Conservation (phyloP, 2,113 vertebrate species). For the Maccullochella peelii region DNA sequence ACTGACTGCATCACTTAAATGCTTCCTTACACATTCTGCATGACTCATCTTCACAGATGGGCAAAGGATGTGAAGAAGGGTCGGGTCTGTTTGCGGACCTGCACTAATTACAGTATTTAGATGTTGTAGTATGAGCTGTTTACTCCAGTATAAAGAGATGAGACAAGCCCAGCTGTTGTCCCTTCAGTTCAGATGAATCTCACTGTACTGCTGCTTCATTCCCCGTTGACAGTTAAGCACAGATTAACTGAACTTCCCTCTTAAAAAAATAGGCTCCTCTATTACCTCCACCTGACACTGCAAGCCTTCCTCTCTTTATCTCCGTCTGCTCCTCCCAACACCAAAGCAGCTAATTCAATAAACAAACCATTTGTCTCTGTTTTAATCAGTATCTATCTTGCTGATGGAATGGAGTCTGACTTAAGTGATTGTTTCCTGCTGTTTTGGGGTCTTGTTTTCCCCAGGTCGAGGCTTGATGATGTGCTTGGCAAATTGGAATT, state of each 20-base stretch:
- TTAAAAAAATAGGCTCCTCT: constrained; percentile 15
- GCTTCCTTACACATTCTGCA: constrained; percentile 47
- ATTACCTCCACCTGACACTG: constrained; percentile 37
- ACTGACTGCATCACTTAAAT: constrained; percentile 43
- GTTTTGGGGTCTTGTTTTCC: constrained; percentile 29
- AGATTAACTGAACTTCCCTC: constrained; percentile 33
- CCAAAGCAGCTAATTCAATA: constrained; percentile 50
- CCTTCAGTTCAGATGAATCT: constrained; percentile 32
- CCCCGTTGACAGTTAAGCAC: constrained; percentile 47
- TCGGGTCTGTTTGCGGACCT: constrained; percentile 57
- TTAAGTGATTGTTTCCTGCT: constrained; percentile 52
- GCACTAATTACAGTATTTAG: constrained; percentile 67
- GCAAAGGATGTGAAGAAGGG: constrained; percentile 46
- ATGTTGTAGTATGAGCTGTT: constrained; percentile 56
- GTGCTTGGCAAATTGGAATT: constrained; percentile 42
- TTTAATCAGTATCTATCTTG: constrained; percentile 48
- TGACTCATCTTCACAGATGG: constrained; percentile 71
- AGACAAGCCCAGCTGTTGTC: constrained; percentile 47
- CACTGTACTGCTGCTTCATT: neutral
- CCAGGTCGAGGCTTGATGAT: constrained; percentile 29
- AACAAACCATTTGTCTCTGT: constrained; percentile 52
- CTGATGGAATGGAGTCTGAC: constrained; percentile 38
- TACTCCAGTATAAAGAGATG: constrained; percentile 41
- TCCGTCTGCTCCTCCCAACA: constrained; percentile 22
- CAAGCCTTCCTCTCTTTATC: constrained; percentile 19